Base-by-base conservation (phyloP, 2,888 invertebrate species). In the Sisyra terminalis region DNA sequence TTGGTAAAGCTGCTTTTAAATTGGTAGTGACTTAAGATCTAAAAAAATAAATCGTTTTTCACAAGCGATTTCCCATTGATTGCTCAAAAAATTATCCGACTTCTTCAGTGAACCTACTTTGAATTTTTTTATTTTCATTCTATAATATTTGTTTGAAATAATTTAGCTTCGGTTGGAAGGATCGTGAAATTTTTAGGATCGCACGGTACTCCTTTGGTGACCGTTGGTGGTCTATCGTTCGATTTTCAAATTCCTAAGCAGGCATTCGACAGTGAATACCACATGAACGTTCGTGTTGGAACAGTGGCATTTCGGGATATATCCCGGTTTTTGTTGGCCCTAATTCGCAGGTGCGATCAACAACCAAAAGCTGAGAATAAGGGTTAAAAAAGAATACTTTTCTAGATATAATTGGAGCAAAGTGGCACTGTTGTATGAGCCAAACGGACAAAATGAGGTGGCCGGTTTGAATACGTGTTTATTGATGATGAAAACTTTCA, bases 121-220 rank as follows among this genome's bases (percentile, higher is more conserved):
- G 8, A 29, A 9, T 29, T 29, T 8, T 29, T 8, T 9, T 9
- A 29, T 8, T 8, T 29, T 29, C 8, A 29, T 29, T 29, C 8
- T 9, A 29, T 9, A 14, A 32, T 32, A 13, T 32, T 32, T 68
- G n/a, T n/a, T n/a, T n/a, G n/a, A n/a, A n/a, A n/a, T n/a, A n/a
- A n/a, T 66, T 38, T 66, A 88, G 89, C 89, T 11, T 78, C 80
- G 5, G 81, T 86, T 17, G 85, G 78, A 8, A 70, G 89, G 34
- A 75, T 85, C 46, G 72, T 78, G 17, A 86, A 85, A 60, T 86
- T 82, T 57, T 70, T 84, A 11, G 78, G 78, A 29, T 70, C 69
- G 18, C 75, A 80, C 6, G 78, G 78, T 7, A 75, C 74, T 0
- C 88, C 89, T 0, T 60, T 88, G 10, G 66, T 90, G 41, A 83